Percentiles rank a stretch among this genome's conserved stretches.
Evolutionary conservation across 2,797 vertebrate genomes (phyloP).

Genomic region (Tokudaia tokunoshimensis): DNA sequence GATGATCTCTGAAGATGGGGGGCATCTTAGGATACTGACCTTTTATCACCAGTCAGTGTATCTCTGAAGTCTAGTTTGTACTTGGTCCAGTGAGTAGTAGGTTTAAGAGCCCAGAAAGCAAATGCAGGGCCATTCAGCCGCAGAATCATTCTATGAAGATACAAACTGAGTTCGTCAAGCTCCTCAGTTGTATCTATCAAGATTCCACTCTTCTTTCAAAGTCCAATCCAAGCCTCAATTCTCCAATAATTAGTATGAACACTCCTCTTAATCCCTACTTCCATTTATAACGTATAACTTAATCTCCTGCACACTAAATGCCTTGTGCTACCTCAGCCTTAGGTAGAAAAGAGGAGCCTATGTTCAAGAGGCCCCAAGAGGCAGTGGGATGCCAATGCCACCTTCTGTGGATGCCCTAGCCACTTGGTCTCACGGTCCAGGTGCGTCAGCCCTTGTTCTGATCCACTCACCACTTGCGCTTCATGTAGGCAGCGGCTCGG

Average conservation of each 20-base stretch:
- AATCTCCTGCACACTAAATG: slow-evolving; percentile 6
- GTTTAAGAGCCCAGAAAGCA: slow-evolving; percentile 29
- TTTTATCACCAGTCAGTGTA: neutral
- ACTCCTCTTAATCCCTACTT: neutral
- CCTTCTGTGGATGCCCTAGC: neutral
- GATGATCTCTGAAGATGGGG: slow-evolving; percentile 62
- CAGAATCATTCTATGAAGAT: slow-evolving; percentile 30
- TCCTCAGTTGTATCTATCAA: slow-evolving; percentile 46
- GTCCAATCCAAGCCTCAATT: slow-evolving; percentile 22
- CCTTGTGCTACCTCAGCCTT: neutral
- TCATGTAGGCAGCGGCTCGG: slow-evolving; percentile 99
- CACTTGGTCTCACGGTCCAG: neutral
- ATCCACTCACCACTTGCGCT: slow-evolving; percentile 95
- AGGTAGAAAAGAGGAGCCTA: neutral
- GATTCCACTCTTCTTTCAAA: slow-evolving; percentile 38
- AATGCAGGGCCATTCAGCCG: neutral
- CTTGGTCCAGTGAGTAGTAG: slow-evolving; percentile 4
- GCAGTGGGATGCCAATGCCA: neutral
- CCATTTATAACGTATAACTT: neutral
- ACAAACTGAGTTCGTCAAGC: slow-evolving; percentile 36
- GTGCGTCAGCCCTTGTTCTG: neutral
- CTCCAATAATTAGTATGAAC: slow-evolving; percentile 29
- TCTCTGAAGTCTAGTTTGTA: slow-evolving; percentile 31
- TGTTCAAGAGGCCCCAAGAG: neutral
- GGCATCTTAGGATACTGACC: slow-evolving; percentile 35